These are phyloP conservation scores for Sciurus niger DNA, from an alignment of 2,113 vertebrate genomes.

Conservation along the genomic window DNA sequence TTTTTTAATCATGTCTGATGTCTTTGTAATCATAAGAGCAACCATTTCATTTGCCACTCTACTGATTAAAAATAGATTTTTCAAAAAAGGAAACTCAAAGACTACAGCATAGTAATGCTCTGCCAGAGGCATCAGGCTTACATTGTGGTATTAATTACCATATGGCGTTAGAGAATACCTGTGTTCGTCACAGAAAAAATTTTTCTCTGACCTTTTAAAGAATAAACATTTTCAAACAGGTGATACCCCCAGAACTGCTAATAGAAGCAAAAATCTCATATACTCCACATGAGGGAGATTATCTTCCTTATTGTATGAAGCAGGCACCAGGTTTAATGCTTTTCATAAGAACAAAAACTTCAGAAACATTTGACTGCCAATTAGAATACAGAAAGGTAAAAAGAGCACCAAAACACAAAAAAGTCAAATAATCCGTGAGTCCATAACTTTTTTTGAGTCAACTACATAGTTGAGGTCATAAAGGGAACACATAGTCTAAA, in stretches of 20 bases:
- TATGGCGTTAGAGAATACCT: not conserved
- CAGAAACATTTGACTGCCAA: not conserved
- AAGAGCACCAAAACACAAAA: not conserved
- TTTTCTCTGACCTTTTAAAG: not conserved
- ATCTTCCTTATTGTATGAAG: not conserved
- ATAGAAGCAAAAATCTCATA: not conserved
- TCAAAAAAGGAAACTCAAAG: constrained; percentile 26
- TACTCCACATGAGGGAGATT: not conserved
- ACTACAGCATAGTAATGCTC: not conserved
- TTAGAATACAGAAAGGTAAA: not conserved
- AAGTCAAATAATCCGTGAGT: not conserved
- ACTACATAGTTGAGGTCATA: not conserved
- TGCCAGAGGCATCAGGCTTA: not conserved
- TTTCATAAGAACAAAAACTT: not conserved
- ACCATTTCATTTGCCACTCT: not conserved
- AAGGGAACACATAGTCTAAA: not conserved
- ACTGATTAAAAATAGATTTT: constrained; percentile 7
- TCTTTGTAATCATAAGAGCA: not conserved
- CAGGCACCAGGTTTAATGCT: not conserved
- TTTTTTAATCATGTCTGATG: constrained; percentile 18
- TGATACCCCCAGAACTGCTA: not conserved
- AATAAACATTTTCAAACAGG: not conserved
- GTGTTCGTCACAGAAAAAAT: constrained; percentile 32
- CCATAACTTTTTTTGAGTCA: not conserved
- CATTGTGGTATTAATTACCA: not conserved